phyloP scores from a whole-genome alignment of 92 coral and sea anemone species.

The Siderastrea siderea region DNA sequence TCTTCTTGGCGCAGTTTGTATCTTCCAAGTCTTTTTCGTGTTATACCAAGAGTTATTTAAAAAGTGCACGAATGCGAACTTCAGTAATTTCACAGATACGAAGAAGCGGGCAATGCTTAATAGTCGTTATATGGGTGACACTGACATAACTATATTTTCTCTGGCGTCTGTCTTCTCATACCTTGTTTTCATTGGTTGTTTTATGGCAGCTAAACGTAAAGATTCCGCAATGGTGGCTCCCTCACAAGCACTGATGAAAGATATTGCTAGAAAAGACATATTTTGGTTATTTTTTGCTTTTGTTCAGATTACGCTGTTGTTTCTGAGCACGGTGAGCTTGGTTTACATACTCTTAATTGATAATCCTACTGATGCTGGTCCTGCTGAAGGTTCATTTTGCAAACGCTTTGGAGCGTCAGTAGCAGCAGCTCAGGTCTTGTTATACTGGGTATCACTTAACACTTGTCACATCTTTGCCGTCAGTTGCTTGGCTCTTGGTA shows the following conservation, averaged over 20 bases:
- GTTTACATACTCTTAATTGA: constrained; percentile 32
- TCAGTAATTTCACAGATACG: constrained; percentile 55
- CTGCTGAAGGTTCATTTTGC: constrained; percentile 65
- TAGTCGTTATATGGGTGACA: neutral
- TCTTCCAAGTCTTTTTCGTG: constrained; percentile 45
- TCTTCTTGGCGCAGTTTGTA: constrained; percentile 42
- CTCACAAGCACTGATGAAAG: constrained; percentile 52
- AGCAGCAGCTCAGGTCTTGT: constrained; percentile 70
- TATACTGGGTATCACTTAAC: constrained; percentile 3
- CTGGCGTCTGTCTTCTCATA: too few species aligned
- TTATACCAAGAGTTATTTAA: constrained; percentile 32
- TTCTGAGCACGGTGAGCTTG: constrained; percentile 54
- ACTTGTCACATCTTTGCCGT: constrained; percentile 79
- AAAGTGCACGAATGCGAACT: constrained; percentile 29
- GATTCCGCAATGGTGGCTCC: constrained; percentile 55
- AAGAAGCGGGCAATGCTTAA: neutral
- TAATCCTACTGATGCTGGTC: constrained; percentile 12
- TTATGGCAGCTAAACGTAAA: neutral
- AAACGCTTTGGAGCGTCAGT: constrained; percentile 50
- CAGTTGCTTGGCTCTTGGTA: constrained; percentile 65
- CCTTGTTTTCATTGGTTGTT: too few species aligned
- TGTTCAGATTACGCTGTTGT: constrained; percentile 1
- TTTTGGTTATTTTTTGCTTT: constrained; percentile 40
- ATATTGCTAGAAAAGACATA: constrained; percentile 39
- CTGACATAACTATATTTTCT: constrained; percentile 37